Conservation (phyloP, 1,140 invertebrate species). For the Bradysia coprophila region DNA sequence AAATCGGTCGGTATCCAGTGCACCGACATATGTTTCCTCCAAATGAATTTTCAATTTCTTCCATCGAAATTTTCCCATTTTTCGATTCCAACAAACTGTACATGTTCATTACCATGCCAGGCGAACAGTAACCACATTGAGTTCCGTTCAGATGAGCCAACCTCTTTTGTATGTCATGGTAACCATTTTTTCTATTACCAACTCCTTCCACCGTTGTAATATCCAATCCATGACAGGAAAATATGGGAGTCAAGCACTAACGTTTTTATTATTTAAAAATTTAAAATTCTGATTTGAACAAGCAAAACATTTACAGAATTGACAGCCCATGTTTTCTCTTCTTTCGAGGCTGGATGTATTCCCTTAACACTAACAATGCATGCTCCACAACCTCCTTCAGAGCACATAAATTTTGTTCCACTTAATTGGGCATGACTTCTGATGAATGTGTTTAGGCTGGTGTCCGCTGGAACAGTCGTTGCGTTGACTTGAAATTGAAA, state of each 20-base stretch:
- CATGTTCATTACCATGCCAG: constrained; percentile 76
- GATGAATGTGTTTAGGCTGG: constrained; percentile 30
- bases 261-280: not conserved
- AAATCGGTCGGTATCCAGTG: too few species aligned
- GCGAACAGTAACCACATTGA: constrained; percentile 66
- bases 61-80: constrained; percentile 34
- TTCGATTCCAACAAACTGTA: constrained; percentile 36
- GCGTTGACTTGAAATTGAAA: too few species aligned
- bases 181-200: constrained; percentile 44
- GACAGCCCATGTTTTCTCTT: constrained; percentile 30
- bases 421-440: constrained; percentile 29
- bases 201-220: constrained; percentile 65
- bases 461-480: constrained; percentile 11
- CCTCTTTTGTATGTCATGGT: constrained; percentile 46
- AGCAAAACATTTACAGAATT: constrained; percentile 40
- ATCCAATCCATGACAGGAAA: constrained; percentile 50
- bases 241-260: constrained; percentile 52
- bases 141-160: constrained; percentile 53
- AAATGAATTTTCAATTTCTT: constrained; percentile 52
- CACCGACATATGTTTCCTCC: too few species aligned
- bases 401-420: constrained; percentile 43
- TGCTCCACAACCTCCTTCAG: too few species aligned
- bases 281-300: not conserved
- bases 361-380: constrained; percentile 31
- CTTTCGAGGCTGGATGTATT: constrained; percentile 22